Conservation (phyloP, 2,888 invertebrate genomes). For the Caenorhabditis auriculariae region DNA sequence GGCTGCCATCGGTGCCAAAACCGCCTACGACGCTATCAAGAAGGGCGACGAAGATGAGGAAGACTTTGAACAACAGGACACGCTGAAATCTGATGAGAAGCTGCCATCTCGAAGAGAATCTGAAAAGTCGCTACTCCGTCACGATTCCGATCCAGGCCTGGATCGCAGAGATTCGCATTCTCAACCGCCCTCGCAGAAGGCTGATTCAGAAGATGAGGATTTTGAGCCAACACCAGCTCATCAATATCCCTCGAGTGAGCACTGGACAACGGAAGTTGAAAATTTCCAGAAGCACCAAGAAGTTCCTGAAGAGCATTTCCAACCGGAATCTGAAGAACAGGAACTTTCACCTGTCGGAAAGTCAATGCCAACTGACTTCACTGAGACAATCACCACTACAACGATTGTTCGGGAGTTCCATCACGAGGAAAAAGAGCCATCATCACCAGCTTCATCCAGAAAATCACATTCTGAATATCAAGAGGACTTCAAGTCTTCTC, state of each 20-base stretch:
- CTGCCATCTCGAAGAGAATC: not conserved
- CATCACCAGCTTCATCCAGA: not conserved
- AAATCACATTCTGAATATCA: not conserved
- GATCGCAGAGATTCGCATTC: too few species aligned
- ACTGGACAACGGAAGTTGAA: too few species aligned
- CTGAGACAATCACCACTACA: constrained; percentile 22
- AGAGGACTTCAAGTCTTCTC: too few species aligned
- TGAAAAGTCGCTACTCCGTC: too few species aligned
- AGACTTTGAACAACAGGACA: constrained; percentile 1
- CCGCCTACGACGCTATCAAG: constrained; percentile 37
- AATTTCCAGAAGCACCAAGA: not conserved
- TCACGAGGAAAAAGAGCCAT: not conserved
- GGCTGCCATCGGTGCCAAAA: constrained; percentile 39
- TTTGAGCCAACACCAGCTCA: too few species aligned
- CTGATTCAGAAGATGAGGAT: too few species aligned
- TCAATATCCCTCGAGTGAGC: too few species aligned
- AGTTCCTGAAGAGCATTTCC: not conserved
- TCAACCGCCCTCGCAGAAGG: constrained; percentile 14
- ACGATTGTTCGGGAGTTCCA: too few species aligned
- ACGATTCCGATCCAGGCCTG: too few species aligned
- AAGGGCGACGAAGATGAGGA: constrained; percentile 18
- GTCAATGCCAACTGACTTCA: constrained; percentile 6
- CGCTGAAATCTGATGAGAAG: constrained; percentile 2
- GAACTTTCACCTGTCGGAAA: constrained; percentile 8
- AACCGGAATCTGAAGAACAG: constrained; percentile 3